A percentile compares a stretch with the other conserved stretches of the same genome.
Conservation (phyloP, 2,888 invertebrate genomes). For the Nezara viridula region DNA sequence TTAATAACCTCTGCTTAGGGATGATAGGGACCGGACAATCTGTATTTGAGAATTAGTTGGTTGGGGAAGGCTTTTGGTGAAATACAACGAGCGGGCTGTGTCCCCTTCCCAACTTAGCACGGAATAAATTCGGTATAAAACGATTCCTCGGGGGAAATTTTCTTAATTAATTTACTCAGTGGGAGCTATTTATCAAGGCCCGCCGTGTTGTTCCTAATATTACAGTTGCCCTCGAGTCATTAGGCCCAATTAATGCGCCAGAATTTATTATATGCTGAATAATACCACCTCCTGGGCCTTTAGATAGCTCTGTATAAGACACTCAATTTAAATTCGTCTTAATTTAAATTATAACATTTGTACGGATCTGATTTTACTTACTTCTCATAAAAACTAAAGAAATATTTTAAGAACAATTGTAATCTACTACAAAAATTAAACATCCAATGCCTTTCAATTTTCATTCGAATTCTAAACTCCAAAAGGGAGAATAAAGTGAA, state of each 20-base stretch:
- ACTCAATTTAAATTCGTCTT: background rate
- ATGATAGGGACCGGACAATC: slow-evolving; percentile 15
- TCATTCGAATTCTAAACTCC: too few species aligned
- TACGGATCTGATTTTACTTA: too few species aligned
- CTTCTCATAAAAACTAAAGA: too few species aligned
- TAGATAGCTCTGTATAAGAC: background rate
- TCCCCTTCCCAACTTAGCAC: background rate
- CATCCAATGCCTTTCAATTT: too few species aligned
- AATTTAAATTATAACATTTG: too few species aligned
- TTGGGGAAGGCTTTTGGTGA: background rate
- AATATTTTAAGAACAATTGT: too few species aligned
- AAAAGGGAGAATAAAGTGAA: too few species aligned
- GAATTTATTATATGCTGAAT: background rate
- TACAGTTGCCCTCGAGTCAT: background rate
- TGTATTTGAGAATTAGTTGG: slow-evolving; percentile 17
- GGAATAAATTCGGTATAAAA: slow-evolving; percentile 10
- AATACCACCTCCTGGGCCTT: background rate
- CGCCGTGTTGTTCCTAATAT: background rate
- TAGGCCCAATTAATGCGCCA: background rate
- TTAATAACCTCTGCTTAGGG: slow-evolving; percentile 9
- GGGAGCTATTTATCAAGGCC: slow-evolving; percentile 12
- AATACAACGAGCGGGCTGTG: background rate
- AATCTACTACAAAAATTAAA: too few species aligned
- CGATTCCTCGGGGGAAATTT: slow-evolving; percentile 35
- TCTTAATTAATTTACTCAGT: slow-evolving; percentile 30